A percentile compares a stretch with the other conserved stretches of the same genome.
These are phyloP conservation scores for Neotoxoptera formosana DNA, from an alignment of 1,140 invertebrate genomes.

Conservation along the genomic window DNA sequence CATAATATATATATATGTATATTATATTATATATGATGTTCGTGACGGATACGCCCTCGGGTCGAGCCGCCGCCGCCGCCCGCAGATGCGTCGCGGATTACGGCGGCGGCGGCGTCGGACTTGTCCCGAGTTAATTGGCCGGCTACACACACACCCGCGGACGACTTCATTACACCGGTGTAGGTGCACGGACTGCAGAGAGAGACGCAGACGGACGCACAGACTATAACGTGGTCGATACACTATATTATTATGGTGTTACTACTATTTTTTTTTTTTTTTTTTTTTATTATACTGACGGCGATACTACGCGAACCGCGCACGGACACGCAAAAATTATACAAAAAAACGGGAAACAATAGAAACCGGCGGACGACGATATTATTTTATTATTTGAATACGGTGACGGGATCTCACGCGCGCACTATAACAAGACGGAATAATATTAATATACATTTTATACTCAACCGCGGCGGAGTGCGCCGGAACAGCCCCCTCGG, in stretches of 20 bases:
- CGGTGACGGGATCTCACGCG: neutral
- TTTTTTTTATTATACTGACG: no score
- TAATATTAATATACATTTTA: neutral
- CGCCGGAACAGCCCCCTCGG: neutral
- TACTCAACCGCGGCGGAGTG: no score
- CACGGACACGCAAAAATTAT: neutral
- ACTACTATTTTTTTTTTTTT: no score
- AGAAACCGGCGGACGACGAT: neutral
- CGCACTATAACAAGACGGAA: neutral
- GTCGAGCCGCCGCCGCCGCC: neutral
- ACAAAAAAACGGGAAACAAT: neutral
- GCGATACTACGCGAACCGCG: neutral
- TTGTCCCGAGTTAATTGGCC: neutral
- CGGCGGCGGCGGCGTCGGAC: neutral
- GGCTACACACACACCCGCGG: no score
- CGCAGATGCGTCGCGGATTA: neutral
- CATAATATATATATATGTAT: no score
- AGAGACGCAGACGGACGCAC: no score
- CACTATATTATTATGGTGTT: no score
- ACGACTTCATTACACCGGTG: neutral
- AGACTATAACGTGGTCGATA: no score
- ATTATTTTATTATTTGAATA: neutral
- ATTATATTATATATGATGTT: neutral
- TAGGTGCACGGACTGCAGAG: neutral
- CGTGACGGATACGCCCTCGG: neutral